These are phyloP conservation scores for Cantharis flavilabris DNA, from an alignment of 2,888 invertebrate genomes.

Conservation along the genomic window DNA sequence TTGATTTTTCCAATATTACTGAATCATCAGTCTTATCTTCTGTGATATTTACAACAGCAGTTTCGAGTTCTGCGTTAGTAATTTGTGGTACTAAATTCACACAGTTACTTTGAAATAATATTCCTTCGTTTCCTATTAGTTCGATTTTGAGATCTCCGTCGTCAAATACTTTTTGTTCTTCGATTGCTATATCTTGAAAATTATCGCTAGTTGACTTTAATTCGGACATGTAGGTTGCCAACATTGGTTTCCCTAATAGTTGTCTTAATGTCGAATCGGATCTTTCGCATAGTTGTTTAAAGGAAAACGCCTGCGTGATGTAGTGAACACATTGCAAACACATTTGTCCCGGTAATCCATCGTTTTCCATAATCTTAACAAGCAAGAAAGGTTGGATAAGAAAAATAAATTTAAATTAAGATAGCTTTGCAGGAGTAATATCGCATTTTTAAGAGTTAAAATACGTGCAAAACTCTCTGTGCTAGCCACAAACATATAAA, in stretches of 20 bases:
- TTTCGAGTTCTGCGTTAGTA: background rate
- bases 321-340: constrained; percentile 52
- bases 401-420: background rate
- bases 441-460: no score
- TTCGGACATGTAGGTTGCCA: constrained; percentile 11
- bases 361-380: constrained; percentile 40
- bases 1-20: background rate
- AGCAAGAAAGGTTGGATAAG: background rate
- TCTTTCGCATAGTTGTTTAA: constrained; percentile 52
- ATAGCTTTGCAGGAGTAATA: background rate
- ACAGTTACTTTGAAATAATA: constrained; percentile 16
- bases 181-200: background rate
- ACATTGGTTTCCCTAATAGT: constrained; percentile 39
- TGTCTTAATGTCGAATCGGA: constrained; percentile 50
- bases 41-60: constrained; percentile 1
- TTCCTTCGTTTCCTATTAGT: constrained; percentile 9
- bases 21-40: background rate
- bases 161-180: constrained; percentile 9
- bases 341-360: constrained; percentile 52
- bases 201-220: constrained; percentile 10
- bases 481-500: no score
- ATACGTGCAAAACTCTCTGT: no score
- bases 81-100: background rate
- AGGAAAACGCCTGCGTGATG: constrained; percentile 49
- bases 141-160: constrained; percentile 12